Evolutionary conservation across 2,888 invertebrate genomes (phyloP).

Genomic region (Tolmerus cingulatus): DNA sequence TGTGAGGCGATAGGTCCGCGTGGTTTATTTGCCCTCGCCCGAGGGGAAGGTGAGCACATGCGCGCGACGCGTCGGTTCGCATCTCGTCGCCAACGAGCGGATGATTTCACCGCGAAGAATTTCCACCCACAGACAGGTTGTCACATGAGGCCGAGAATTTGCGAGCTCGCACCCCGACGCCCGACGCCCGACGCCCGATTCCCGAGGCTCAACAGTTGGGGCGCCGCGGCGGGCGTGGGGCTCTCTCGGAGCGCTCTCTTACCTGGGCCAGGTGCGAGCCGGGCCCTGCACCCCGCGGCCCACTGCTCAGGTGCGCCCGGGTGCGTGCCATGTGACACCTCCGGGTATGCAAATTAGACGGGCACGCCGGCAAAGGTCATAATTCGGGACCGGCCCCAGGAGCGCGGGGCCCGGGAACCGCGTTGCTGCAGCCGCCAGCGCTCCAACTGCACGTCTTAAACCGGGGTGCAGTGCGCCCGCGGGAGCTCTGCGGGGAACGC

Average conservation of each 20-base stretch:
- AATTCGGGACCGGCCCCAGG: neutral
- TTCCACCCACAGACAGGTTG: conserved; percentile 17
- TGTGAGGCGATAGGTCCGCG: conserved; percentile 1
- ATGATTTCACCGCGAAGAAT: conserved; percentile 20
- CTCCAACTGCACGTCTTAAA: conserved; percentile 3
- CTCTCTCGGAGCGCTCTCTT: neutral
- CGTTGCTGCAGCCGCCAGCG: neutral
- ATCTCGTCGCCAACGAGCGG: neutral
- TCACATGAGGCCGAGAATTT: conserved; percentile 25
- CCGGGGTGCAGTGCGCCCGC: neutral
- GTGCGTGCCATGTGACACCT: conserved; percentile 8
- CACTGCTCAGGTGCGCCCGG: neutral
- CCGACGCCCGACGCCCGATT: too few relatives aligned
- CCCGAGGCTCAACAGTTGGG: conserved; percentile 6
- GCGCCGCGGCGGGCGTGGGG: neutral
- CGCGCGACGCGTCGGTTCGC: neutral
- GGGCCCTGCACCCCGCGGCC: neutral
- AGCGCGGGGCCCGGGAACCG: neutral
- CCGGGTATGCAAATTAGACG: conserved; percentile 1
- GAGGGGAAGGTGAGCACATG: neutral
- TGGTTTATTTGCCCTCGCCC: neutral
- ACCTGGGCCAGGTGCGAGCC: neutral
- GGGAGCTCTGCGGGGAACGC: neutral
- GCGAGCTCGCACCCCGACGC: neutral
- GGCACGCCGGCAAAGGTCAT: neutral